phyloP scores from a whole-genome alignment of 1,140 invertebrate species.

The Calephelis nemesis region DNA sequence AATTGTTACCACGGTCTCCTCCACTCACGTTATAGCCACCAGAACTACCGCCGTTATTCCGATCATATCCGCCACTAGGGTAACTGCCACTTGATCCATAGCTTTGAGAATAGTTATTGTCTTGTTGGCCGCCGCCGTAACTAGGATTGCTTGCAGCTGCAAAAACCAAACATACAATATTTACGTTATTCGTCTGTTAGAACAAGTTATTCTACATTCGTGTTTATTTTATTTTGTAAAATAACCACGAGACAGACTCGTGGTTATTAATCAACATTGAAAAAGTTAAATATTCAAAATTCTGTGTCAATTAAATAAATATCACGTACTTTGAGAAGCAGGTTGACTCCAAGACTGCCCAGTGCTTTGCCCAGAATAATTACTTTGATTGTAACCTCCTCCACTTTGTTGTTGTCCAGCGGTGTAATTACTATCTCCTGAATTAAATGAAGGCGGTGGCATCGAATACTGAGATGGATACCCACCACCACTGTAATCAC shows the following conservation, averaged over 20 bases:
- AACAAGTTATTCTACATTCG: too few species aligned
- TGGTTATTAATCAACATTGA: not conserved
- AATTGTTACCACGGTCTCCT: conserved; percentile 48
- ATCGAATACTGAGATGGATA: conserved; percentile 66
- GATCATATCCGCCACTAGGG: conserved; percentile 51
- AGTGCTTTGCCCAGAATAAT: conserved; percentile 50
- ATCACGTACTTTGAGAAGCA: conserved; percentile 47
- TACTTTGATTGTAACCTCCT: conserved; percentile 55
- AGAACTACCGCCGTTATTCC: conserved; percentile 55
- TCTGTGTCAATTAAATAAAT: not conserved
- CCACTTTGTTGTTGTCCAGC: conserved; percentile 43
- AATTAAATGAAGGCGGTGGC: conserved; percentile 56
- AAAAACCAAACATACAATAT: not conserved
- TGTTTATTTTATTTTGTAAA: not conserved
- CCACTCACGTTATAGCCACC: conserved; percentile 54
- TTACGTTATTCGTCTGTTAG: not conserved
- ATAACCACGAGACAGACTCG: not conserved
- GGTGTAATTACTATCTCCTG: conserved; percentile 56
- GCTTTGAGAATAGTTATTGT: conserved; percentile 56
- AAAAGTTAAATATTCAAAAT: too few species aligned
- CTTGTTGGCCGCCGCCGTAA: conserved; percentile 47
- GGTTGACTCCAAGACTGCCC: conserved; percentile 59
- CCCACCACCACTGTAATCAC: conserved; percentile 60
- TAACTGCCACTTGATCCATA: conserved; percentile 45
- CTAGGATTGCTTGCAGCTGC: conserved; percentile 42